Evolutionary conservation across 2,888 invertebrate genomes (phyloP), one percentile per base, ranked within the genome.

Genomic region (Melanophora roralis): DNA sequence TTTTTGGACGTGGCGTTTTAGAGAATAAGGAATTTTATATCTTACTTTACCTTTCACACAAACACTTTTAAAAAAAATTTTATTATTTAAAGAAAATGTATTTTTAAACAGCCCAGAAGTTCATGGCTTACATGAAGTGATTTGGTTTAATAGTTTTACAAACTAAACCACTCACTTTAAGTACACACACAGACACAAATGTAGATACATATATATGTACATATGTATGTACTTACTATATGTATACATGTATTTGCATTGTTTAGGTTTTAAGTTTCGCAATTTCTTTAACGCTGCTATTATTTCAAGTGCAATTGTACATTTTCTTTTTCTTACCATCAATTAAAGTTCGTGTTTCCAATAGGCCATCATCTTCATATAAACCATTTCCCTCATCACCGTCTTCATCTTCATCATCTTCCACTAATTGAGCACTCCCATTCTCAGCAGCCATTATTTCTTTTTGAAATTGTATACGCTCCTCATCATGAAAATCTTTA

Each of bases 401-500:
- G 27, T 75, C 67, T 2, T 77, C 62, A n/a, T 64, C 64, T 8
- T 47, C 47, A 12, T 57, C 32, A 1, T 21, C 40, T 2, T 2
- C 19, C 34, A 7, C 45, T 27, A 49, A 23, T 1, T 16, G 12
- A 12, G 40, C 12, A 9, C 16, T 45, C 51, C 45, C 68, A 12
- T 14, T n/a, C n/a, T n/a, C 40, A 53, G 53, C 68, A 3, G 38
- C 49, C 76, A 77, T 77, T 65, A 71, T 77, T 43, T 69, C 62
- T 23, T 57, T 64, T 64, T 77, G 76, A 51, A 77, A 77, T 43
- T 64, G 64, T 43, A 38, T 62, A 57, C 76, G 76, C 49, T 77
- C 76, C 1, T 69, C 76, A 59, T 77, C 76, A 12, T 49, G 69
- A 19, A 77, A 77, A 34, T 76, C 76, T 57, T 69, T 76, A 40